Base-by-base conservation (phyloP, 2,888 invertebrate species). In the Sisyra terminalis region DNA sequence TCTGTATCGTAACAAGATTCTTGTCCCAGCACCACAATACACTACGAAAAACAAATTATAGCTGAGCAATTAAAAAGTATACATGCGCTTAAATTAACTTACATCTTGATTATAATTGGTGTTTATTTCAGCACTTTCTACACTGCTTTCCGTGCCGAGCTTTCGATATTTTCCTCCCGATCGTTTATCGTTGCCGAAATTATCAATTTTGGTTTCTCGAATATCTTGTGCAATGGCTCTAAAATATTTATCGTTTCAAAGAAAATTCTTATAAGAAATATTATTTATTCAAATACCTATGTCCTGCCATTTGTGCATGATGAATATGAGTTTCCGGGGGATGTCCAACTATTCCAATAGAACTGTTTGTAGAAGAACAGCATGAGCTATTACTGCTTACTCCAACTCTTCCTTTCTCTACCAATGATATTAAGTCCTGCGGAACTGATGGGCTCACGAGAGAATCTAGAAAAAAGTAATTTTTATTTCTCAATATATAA, bases 91-190 rank as follows among this genome's bases (percentile, higher is more conserved):
- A 2, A 15, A 47, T 29, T 6, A 29, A 60, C 71, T 72, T 65
- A 80, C 81, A 63, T 80, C 80, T 65, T 78, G 74, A 50, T 75
- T 78, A 54, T 71, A 70, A 53, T 71, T 73, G 54, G 71, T 70
- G 53, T 71, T 73, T 50, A 73, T 70, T 50, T 77, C 75, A 40
- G 52, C 53, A 38, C 55, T 51, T 38, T 49, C 50, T 29, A 67
- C 59, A 50, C 67, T 68, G 55, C 67, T 67, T 56, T 68, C 67
- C 29, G 66, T 65, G 50, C 70, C 68, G 43, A 69, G 53, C 2
- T 51, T 50, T 40, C 50, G 47, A 17, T 47, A 49, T 46, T 46
- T 10, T 44, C 46, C 31, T 52, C 52, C 36, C 56, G 53, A 47
- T 58, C 59, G 40, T 55, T 55, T 44, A 52, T 50, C 42, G 32